These are phyloP conservation scores for Drosophila ogumai DNA, from an alignment of 1,140 invertebrate species.

Conservation along the genomic window DNA sequence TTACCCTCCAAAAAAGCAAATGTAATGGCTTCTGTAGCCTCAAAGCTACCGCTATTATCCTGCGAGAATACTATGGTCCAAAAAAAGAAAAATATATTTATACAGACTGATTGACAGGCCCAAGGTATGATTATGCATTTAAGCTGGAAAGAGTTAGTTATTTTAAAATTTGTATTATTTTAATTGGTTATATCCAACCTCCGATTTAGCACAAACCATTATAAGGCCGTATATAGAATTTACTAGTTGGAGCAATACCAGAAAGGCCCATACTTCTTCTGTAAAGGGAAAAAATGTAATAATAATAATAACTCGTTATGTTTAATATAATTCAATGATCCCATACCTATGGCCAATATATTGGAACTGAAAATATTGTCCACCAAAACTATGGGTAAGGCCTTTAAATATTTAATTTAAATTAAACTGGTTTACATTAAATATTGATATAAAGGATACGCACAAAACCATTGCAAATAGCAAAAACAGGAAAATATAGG, in stretches of 20 bases:
- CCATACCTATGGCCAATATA: neutral
- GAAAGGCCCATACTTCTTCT: conserved; percentile 1
- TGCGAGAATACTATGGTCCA: conserved; percentile 8
- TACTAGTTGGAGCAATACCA: neutral
- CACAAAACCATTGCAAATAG: neutral
- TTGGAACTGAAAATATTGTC: neutral
- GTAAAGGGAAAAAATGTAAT: neutral
- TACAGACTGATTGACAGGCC: neutral
- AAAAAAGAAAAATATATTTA: neutral
- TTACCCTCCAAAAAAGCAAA: conserved; percentile 1
- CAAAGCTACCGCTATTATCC: conserved; percentile 2
- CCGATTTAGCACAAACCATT: neutral
- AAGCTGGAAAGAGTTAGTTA: neutral
- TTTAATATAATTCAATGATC: no score
- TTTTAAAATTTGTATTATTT: neutral
- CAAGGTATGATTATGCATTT: conserved; percentile 1
- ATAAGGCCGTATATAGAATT: neutral
- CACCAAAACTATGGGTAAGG: neutral
- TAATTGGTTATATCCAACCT: neutral
- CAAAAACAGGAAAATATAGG: conserved; percentile 2
- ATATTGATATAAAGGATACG: neutral
- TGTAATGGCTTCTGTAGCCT: neutral
- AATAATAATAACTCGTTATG: neutral
- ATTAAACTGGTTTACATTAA: neutral
- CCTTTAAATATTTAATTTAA: neutral